Evolutionary conservation across 1,140 invertebrate genomes (phyloP).

Genomic region (Lithobius niger): DNA sequence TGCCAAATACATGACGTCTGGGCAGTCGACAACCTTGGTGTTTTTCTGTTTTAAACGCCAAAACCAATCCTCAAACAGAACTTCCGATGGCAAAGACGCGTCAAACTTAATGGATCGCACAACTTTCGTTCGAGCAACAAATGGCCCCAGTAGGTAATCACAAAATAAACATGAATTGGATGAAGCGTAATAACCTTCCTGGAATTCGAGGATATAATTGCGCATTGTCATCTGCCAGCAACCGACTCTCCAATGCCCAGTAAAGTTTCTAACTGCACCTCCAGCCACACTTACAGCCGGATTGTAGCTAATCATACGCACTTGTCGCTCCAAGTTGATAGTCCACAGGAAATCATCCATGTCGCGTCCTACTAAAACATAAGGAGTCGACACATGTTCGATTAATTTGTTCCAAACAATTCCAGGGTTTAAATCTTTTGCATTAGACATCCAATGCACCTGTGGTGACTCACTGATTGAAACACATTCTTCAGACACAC

Average conservation of each 20-base stretch:
- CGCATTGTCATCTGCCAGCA: constrained; percentile 23
- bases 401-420: too few relatives aligned
- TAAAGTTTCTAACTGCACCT: constrained; percentile 21
- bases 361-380: too few relatives aligned
- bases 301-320: too few relatives aligned
- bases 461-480: too few relatives aligned
- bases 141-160: constrained; percentile 25
- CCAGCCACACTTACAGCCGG: constrained; percentile 17
- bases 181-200: constrained; percentile 25
- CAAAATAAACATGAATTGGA: constrained; percentile 27
- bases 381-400: too few relatives aligned
- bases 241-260: constrained; percentile 26
- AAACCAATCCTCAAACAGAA: constrained; percentile 12
- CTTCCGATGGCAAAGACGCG: constrained; percentile 11
- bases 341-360: too few relatives aligned
- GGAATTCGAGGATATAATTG: constrained; percentile 22
- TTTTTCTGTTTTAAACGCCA: constrained; percentile 17
- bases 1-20: constrained; percentile 8
- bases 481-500: too few relatives aligned
- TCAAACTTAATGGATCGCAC: constrained; percentile 14
- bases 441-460: too few relatives aligned
- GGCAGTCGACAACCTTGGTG: neutral
- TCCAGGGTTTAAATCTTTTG: too few relatives aligned
- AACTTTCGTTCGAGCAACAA: constrained; percentile 19
- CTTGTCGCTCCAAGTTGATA: too few relatives aligned